These are phyloP conservation scores for Colistium nudipinnis DNA, from an alignment of 2,113 vertebrate species.

Conservation along the genomic window DNA sequence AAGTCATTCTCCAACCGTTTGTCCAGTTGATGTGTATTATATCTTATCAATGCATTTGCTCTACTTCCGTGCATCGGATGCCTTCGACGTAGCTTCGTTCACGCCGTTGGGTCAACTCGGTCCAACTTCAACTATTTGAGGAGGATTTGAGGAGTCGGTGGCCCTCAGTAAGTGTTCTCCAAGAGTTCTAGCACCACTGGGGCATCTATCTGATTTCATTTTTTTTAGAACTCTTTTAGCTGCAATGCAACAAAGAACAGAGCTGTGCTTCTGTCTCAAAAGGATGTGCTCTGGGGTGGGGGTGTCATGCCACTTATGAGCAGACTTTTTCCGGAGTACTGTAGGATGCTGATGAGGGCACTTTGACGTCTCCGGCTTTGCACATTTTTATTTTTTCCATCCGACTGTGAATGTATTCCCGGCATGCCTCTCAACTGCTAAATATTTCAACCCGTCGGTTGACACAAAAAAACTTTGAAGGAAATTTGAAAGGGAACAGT, in stretches of 20 bases:
- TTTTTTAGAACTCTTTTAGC: conserved; percentile 37
- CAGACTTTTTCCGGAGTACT: conserved; percentile 37
- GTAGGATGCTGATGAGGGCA: conserved; percentile 49
- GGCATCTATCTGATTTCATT: conserved; percentile 10
- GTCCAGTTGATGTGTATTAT: conserved; percentile 40
- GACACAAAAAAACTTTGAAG: conserved; percentile 51
- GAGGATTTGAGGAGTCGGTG: no score
- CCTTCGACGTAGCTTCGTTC: no score
- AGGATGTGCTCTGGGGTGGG: conserved; percentile 15
- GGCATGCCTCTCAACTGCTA: conserved; percentile 21
- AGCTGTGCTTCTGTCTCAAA: conserved; percentile 36
- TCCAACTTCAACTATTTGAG: conserved; percentile 4
- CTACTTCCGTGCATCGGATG: no score
- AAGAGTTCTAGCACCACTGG: conserved; percentile 24
- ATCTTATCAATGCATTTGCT: no score
- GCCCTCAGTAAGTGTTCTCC: conserved; percentile 11
- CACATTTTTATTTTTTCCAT: conserved; percentile 29
- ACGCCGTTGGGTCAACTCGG: conserved; percentile 4
- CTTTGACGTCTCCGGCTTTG: conserved; percentile 53
- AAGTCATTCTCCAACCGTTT: conserved; percentile 50
- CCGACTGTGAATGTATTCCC: conserved; percentile 25
- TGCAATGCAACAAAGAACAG: conserved; percentile 36
- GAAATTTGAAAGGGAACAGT: conserved; percentile 49
- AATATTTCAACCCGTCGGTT: conserved; percentile 45
- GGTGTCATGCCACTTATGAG: conserved; percentile 40